These are phyloP conservation scores for Myotis brandtii DNA, from an alignment of 2,113 vertebrate genomes.

Conservation along the genomic window DNA sequence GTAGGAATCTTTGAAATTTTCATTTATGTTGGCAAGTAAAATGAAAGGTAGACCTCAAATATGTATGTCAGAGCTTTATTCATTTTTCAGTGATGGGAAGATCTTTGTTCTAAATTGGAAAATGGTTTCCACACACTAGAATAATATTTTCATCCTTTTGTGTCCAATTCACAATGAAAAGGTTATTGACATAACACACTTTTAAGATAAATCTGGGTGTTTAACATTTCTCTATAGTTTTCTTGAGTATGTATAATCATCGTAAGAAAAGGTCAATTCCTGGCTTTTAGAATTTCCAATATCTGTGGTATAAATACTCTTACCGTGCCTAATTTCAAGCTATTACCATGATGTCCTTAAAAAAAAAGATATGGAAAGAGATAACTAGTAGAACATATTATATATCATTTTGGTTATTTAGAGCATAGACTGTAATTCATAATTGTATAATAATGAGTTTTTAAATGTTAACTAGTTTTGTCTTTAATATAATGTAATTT, in stretches of 20 bases:
- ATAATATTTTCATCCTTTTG: not conserved
- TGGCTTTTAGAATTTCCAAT: not conserved
- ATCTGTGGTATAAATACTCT: not conserved
- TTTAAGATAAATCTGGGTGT: not conserved
- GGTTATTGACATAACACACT: not conserved
- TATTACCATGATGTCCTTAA: not conserved
- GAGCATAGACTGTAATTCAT: not conserved
- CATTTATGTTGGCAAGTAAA: not conserved
- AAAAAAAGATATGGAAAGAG: not conserved
- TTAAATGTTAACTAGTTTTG: not conserved
- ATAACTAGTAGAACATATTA: not conserved
- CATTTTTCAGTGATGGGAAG: not conserved
- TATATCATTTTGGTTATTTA: not conserved
- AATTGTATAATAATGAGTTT: constrained; percentile 9
- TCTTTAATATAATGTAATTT: not conserved
- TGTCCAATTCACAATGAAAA: not conserved
- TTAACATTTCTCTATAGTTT: not conserved
- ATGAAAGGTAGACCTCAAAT: not conserved
- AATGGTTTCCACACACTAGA: not conserved
- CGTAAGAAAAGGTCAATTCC: not conserved
- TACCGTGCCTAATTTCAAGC: not conserved
- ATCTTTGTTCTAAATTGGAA: not conserved
- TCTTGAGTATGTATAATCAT: not conserved
- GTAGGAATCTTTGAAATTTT: not conserved
- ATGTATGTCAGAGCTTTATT: not conserved